Conservation (phyloP, 2,113 vertebrate species). For the Zeus faber region DNA sequence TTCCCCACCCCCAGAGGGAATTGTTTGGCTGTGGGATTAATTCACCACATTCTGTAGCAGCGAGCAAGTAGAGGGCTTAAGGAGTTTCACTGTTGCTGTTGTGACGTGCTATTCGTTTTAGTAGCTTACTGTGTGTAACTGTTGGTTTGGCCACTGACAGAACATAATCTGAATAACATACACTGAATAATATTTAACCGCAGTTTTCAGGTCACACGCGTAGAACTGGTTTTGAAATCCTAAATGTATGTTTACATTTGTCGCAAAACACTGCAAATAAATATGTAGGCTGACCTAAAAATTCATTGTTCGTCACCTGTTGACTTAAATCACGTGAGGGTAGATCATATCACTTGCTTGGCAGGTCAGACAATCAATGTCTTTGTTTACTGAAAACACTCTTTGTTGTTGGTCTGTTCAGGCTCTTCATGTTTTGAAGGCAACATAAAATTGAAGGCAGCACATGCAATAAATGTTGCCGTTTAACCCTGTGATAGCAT, state of each 20-base stretch:
- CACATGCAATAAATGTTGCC: too few relatives aligned
- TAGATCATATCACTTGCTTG: constrained; percentile 39
- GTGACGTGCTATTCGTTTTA: neutral
- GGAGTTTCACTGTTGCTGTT: neutral
- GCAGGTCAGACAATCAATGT: constrained; percentile 41
- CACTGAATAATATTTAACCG: neutral
- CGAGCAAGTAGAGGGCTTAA: constrained; percentile 9
- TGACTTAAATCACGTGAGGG: constrained; percentile 7
- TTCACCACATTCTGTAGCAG: constrained; percentile 13
- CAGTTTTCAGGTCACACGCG: neutral
- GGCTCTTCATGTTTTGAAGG: constrained; percentile 28
- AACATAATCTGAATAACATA: neutral
- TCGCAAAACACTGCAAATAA: too few relatives aligned
- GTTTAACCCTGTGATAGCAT: constrained; percentile 24
- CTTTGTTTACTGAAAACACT: constrained; percentile 57
- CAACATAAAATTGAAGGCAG: constrained; percentile 27
- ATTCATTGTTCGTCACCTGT: too few relatives aligned
- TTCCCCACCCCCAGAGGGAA: constrained; percentile 50
- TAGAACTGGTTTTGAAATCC: neutral
- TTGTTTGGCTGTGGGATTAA: constrained; percentile 31
- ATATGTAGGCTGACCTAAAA: too few relatives aligned
- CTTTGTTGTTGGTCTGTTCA: constrained; percentile 30
- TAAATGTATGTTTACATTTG: too few relatives aligned
- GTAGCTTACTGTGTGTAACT: constrained; percentile 1
- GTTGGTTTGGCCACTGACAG: neutral